A percentile compares a stretch with the other conserved stretches of the same genome.
phyloP scores from a whole-genome alignment of 2,797 vertebrate genomes.

The Etheostoma nigrum region DNA sequence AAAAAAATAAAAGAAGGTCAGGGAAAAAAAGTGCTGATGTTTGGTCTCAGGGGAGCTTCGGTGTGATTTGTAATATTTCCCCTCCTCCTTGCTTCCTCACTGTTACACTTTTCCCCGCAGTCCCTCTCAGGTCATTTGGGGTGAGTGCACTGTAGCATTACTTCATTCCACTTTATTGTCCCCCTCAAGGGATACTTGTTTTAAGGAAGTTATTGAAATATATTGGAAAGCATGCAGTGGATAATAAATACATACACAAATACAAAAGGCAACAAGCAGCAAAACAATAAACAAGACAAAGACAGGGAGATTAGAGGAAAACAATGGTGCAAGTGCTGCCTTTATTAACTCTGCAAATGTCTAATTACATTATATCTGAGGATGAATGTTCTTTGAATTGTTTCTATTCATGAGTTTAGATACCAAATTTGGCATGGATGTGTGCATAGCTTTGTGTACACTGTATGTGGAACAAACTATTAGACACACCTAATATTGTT shows the following conservation, averaged over 20 bases:
- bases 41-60: slow-evolving; percentile 54
- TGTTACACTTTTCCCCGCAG: slow-evolving; percentile 36
- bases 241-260: slow-evolving; percentile 24
- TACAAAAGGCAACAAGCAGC: background rate
- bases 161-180: slow-evolving; percentile 42
- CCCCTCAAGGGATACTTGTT: slow-evolving; percentile 15
- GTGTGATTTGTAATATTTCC: slow-evolving; percentile 69
- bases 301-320: background rate
- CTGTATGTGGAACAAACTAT: slow-evolving; percentile 19
- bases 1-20: slow-evolving; percentile 21
- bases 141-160: slow-evolving; percentile 66
- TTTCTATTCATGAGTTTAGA: background rate
- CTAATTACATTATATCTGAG: background rate
- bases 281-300: slow-evolving; percentile 9
- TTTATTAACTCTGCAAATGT: background rate
- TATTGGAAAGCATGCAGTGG: slow-evolving; percentile 15
- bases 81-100: slow-evolving; percentile 50
- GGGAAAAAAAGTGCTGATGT: slow-evolving; percentile 66
- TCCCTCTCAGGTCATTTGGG: slow-evolving; percentile 63
- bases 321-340: slow-evolving; percentile 1
- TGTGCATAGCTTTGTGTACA: slow-evolving; percentile 5
- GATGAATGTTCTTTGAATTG: background rate
- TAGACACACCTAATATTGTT: slow-evolving; percentile 50
- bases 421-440: background rate
- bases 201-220: slow-evolving; percentile 25